These are phyloP conservation scores for Goniozus legneri DNA, from an alignment of 1,140 invertebrate species.

Conservation along the genomic window DNA sequence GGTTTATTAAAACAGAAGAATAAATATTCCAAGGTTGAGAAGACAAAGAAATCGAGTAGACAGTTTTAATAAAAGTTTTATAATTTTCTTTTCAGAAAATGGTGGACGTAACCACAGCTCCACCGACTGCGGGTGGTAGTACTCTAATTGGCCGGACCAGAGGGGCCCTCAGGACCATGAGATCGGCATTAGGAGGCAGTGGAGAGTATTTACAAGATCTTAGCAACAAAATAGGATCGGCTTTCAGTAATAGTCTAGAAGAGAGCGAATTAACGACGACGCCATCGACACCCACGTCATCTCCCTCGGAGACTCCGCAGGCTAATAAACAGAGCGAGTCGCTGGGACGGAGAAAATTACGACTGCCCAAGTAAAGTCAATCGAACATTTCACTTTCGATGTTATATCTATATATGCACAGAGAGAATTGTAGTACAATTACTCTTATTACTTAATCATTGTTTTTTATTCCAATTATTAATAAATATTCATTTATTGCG, in stretches of 20 bases:
- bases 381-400: constrained; percentile 2
- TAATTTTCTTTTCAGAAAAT: constrained; percentile 29
- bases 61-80: neutral
- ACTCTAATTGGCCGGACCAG: constrained; percentile 49
- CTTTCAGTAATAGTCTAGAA: constrained; percentile 48
- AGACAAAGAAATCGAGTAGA: neutral
- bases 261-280: constrained; percentile 44
- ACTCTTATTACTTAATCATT: too few species aligned
- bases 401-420: neutral
- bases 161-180: constrained; percentile 47
- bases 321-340: constrained; percentile 16
- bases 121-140: constrained; percentile 31
- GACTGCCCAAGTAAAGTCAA: constrained; percentile 35
- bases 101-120: constrained; percentile 44
- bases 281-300: constrained; percentile 33
- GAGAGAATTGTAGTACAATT: too few species aligned
- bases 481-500: too few species aligned
- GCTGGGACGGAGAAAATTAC: constrained; percentile 31
- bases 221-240: constrained; percentile 47
- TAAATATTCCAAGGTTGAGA: neutral
- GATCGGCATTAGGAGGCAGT: constrained; percentile 45
- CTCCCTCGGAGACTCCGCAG: constrained; percentile 20
- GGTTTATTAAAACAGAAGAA: constrained; percentile 1
- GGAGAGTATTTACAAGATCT: constrained; percentile 50
- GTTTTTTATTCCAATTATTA: too few species aligned